phyloP scores from a whole-genome alignment of 1,140 invertebrate genomes.

The Drosophila ambigua region DNA sequence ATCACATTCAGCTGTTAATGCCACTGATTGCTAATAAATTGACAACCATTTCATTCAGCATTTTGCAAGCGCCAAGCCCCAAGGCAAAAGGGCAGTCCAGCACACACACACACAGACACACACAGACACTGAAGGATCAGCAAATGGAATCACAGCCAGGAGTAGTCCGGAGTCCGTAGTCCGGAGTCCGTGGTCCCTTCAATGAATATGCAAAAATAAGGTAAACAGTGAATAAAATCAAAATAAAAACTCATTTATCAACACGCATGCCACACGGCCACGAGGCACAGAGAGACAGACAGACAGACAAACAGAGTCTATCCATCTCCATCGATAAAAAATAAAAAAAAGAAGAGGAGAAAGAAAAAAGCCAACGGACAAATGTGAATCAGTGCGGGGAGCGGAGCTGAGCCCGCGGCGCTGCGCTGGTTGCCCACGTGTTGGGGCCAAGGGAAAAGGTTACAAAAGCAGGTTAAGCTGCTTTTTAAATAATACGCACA shows the following conservation, averaged over 20 bases:
- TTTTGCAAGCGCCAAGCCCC: neutral
- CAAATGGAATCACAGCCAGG: neutral
- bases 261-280: constrained; percentile 33
- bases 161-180: neutral
- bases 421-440: constrained; percentile 26
- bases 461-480: constrained; percentile 81
- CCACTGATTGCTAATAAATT: constrained; percentile 73
- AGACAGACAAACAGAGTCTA: constrained; percentile 10
- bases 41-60: constrained; percentile 57
- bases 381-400: constrained; percentile 41
- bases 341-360: too few species aligned
- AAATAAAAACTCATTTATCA: constrained; percentile 81
- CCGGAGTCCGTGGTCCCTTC: neutral
- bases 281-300: constrained; percentile 2
- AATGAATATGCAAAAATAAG: constrained; percentile 64
- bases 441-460: constrained; percentile 75
- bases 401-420: constrained; percentile 33
- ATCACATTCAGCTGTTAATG: constrained; percentile 52
- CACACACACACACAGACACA: constrained; percentile 26
- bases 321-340: constrained; percentile 22
- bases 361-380: neutral
- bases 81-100: constrained; percentile 14
- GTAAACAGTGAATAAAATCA: constrained; percentile 77
- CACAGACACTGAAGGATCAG: constrained; percentile 7
- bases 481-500: constrained; percentile 77